Evolutionary conservation across 2,797 vertebrate genomes (phyloP).

Genomic region (Furcifer pardalis): DNA sequence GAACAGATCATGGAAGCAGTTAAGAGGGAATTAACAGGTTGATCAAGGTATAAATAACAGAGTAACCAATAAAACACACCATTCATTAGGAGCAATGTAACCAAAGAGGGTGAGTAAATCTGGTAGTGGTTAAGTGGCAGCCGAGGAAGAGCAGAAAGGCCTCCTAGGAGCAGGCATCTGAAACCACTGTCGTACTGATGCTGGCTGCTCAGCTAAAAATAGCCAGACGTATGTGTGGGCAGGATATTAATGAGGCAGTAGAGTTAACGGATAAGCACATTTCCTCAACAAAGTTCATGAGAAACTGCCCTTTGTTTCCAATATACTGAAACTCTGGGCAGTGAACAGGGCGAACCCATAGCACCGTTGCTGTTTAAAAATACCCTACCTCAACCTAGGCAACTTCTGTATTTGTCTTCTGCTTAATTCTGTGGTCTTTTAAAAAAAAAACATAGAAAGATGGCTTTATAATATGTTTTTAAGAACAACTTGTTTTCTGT

Average conservation of each 20-base stretch:
- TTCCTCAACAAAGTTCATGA: neutral
- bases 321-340: neutral
- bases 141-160: conserved; percentile 20
- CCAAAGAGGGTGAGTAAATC: conserved; percentile 10
- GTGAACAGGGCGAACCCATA: neutral
- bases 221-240: neutral
- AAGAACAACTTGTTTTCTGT: neutral
- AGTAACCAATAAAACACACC: conserved; percentile 10
- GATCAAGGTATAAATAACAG: conserved; percentile 10
- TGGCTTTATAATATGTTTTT: neutral
- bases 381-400: neutral
- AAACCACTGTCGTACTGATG: neutral
- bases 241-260: conserved; percentile 11
- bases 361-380: neutral
- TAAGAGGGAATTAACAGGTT: conserved; percentile 5
- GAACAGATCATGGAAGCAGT: neutral
- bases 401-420: too few relatives aligned
- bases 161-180: neutral
- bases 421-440: too few relatives aligned
- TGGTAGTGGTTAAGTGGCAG: conserved; percentile 12
- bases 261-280: neutral
- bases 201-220: conserved; percentile 13
- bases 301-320: neutral
- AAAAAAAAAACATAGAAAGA: too few relatives aligned
- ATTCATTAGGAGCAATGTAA: conserved; percentile 31